Conservation (phyloP, 2,888 invertebrate genomes). For the Odontomyia ornata region DNA sequence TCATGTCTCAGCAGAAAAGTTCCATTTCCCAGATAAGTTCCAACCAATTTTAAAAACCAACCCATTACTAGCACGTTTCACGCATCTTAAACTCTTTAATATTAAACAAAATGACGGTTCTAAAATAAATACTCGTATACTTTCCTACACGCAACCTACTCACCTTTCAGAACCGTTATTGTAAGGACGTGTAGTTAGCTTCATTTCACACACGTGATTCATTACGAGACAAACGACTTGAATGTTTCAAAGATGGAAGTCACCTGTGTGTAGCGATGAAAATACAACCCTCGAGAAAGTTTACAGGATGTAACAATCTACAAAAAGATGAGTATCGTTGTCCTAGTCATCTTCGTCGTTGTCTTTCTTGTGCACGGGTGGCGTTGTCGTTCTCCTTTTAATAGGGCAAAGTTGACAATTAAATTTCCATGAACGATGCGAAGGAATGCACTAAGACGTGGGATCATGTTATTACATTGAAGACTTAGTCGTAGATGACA, state of each 20-base stretch:
- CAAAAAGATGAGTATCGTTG: neutral
- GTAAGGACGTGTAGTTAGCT: slow-evolving; percentile 28
- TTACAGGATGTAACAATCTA: too few relatives aligned
- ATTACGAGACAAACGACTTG: slow-evolving; percentile 6
- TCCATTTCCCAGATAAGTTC: too few relatives aligned
- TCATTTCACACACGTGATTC: slow-evolving; percentile 39
- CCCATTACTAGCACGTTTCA: too few relatives aligned
- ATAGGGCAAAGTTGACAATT: slow-evolving; percentile 33
- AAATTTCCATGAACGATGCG: slow-evolving; percentile 22
- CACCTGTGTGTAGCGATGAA: neutral
- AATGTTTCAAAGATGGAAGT: neutral
- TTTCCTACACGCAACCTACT: too few relatives aligned
- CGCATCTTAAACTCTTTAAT: too few relatives aligned
- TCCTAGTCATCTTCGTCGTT: neutral
- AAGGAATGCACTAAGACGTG: slow-evolving; percentile 33
- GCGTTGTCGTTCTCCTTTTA: neutral
- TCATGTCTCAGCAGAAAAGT: too few relatives aligned
- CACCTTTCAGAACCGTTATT: neutral
- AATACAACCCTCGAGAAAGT: too few relatives aligned
- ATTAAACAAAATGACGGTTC: too few relatives aligned
- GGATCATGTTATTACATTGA: slow-evolving; percentile 37
- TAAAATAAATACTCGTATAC: too few relatives aligned
- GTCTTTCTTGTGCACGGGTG: neutral
- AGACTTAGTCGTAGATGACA: neutral
- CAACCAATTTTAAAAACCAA: too few relatives aligned